phyloP scores from a whole-genome alignment of 2,888 invertebrate species.

The Aphidoletes aphidimyza region DNA sequence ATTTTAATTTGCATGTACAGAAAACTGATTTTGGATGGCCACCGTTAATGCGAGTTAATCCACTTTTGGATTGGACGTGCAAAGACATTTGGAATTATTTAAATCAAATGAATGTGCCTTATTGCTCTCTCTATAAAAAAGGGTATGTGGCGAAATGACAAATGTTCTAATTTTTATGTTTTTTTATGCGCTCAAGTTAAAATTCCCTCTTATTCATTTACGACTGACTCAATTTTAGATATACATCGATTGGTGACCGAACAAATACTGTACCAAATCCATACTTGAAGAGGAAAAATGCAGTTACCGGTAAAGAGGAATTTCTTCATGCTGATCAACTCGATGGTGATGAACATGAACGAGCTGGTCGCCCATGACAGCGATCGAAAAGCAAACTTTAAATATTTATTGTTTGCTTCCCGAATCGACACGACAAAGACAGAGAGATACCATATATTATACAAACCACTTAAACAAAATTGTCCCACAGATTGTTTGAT shows the following conservation, averaged over 20 bases:
- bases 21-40: slow-evolving; percentile 93
- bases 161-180: background rate
- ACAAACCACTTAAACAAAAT: too few species aligned
- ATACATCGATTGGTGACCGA: slow-evolving; percentile 87
- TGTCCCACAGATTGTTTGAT: too few species aligned
- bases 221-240: slow-evolving; percentile 69
- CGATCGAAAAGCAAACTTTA: background rate
- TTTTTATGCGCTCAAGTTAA: background rate
- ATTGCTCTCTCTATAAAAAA: slow-evolving; percentile 89
- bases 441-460: too few species aligned
- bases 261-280: slow-evolving; percentile 86
- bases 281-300: slow-evolving; percentile 70
- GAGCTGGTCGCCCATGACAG: slow-evolving; percentile 62
- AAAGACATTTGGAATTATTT: slow-evolving; percentile 92
- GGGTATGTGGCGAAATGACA: slow-evolving; percentile 71
- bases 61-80: slow-evolving; percentile 92
- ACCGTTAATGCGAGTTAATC: slow-evolving; percentile 85
- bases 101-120: slow-evolving; percentile 80
- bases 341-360: slow-evolving; percentile 61
- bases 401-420: background rate
- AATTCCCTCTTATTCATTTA: background rate
- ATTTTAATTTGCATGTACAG: slow-evolving; percentile 64
- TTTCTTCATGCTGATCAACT: slow-evolving; percentile 80
- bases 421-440: too few species aligned
- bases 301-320: slow-evolving; percentile 64